Base-by-base conservation (phyloP, 2,113 vertebrate species). In the Leucoraja erinaceus region DNA sequence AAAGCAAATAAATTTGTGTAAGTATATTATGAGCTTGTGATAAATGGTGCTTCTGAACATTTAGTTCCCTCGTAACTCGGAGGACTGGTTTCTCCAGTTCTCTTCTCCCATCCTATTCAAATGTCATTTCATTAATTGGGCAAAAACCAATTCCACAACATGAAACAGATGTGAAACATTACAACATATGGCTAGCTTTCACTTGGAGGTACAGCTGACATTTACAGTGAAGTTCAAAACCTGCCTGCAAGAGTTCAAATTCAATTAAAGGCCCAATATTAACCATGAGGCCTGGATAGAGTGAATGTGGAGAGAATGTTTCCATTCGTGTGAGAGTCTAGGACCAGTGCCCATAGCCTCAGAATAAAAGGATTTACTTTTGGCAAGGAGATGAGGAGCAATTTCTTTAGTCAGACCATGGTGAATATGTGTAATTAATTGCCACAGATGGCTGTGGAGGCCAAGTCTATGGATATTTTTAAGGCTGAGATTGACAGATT, bases 91-190 rank as follows among this genome's bases (percentile, higher is more conserved):
- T 88, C 31, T 88, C 83, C 56, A 63, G 83, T 63, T 61, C 0
- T 84, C 25, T 61, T 59, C 31, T 63, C n/a, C 14, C 10, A 61
- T n/a, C 4, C 56, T 18, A 16, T 25, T 88, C 20, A 88, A 88
- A 88, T 88, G 59, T 63, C 5, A 63, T 16, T 88, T 63, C 59
- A 10, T 63, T 31, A 88, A 31, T 31, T 16, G 31, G 11, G 31
- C 31, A 12, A 84, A n/a, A 7, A 16, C 1, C 14, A 1, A 16
- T 86, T 16, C 12, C n/a, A 86, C 31, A 18, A 31, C 61, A 12
- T 86, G 25, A 84, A 84, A 61, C 25, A 86, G 56, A 86, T 10
- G n/a, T 88, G 14, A 88, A 88, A 88, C 59, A 86, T 63, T n/a
- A n/a, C 11, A n/a, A 63, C n/a, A 31, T 11, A 63, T 86, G 59